Evolutionary conservation across 2,113 vertebrate genomes (phyloP).

Genomic region (Cettia cetti): DNA sequence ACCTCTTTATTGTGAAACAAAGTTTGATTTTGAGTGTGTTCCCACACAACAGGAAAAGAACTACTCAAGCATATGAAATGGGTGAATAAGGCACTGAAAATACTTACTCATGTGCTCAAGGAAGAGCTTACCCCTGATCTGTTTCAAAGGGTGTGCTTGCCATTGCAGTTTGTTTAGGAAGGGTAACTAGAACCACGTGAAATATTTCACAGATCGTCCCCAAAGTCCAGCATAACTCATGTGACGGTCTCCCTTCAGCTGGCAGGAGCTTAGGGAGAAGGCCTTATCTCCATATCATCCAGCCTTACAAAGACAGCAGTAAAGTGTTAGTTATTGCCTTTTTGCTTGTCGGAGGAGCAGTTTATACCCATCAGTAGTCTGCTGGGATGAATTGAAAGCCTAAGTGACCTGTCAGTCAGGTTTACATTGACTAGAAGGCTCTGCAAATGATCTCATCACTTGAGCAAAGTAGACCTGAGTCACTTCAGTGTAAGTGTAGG

Average conservation of each 20-base stretch:
- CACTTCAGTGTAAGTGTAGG: background rate
- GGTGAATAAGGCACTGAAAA: background rate
- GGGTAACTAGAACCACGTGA: background rate
- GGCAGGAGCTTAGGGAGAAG: background rate
- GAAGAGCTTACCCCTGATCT: background rate
- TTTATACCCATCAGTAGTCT: background rate
- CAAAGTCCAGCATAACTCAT: background rate
- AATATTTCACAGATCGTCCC: background rate
- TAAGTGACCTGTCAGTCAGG: slow-evolving; percentile 34
- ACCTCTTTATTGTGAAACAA: background rate
- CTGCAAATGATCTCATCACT: slow-evolving; percentile 13
- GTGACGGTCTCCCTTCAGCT: background rate
- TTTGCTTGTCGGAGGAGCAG: background rate
- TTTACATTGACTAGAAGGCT: slow-evolving; percentile 8
- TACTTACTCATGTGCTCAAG: background rate
- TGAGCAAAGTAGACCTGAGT: background rate
- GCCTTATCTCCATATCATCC: background rate
- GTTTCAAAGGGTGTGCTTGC: background rate
- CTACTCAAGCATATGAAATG: background rate
- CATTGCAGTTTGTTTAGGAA: background rate
- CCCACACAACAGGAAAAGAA: background rate
- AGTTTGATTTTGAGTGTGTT: background rate
- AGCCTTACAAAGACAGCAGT: background rate
- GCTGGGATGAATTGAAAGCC: slow-evolving; percentile 9
- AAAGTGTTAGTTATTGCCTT: background rate